A percentile compares a stretch with the other conserved stretches of the same genome.
Evolutionary conservation across 2,797 vertebrate genomes (phyloP).

Genomic region (Tenualosa thibaudeaui): DNA sequence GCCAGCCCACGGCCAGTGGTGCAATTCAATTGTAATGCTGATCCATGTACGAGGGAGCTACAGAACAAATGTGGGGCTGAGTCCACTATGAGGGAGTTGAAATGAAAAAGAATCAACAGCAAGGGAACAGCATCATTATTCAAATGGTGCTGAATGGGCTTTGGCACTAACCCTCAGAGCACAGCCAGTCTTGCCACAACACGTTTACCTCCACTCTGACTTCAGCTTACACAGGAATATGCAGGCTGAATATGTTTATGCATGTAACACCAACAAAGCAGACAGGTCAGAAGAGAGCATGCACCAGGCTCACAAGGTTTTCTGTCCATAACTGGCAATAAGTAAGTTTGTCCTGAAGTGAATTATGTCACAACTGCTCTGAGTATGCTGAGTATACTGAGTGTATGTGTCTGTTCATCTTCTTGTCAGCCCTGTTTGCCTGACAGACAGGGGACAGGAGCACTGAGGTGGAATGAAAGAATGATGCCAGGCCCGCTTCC

Average conservation of each 20-base stretch:
- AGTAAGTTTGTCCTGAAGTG: background rate
- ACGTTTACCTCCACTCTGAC: background rate
- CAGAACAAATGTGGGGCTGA: background rate
- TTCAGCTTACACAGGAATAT: background rate
- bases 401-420: background rate
- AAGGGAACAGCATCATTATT: background rate
- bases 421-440: background rate
- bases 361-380: background rate
- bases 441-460: slow-evolving; percentile 48
- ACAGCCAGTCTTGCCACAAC: background rate
- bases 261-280: background rate
- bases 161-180: background rate
- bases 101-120: background rate
- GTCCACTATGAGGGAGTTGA: background rate
- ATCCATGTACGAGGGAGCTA: background rate
- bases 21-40: background rate
- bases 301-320: background rate
- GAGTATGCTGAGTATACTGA: background rate
- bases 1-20: background rate
- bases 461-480: slow-evolving; percentile 61
- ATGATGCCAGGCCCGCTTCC: slow-evolving; percentile 40
- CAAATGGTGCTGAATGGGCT: background rate
- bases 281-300: background rate
- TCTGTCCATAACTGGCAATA: background rate
- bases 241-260: background rate